These are phyloP conservation scores for Alentia gelatinosa DNA, from an alignment of 2,888 invertebrate species.

Conservation along the genomic window DNA sequence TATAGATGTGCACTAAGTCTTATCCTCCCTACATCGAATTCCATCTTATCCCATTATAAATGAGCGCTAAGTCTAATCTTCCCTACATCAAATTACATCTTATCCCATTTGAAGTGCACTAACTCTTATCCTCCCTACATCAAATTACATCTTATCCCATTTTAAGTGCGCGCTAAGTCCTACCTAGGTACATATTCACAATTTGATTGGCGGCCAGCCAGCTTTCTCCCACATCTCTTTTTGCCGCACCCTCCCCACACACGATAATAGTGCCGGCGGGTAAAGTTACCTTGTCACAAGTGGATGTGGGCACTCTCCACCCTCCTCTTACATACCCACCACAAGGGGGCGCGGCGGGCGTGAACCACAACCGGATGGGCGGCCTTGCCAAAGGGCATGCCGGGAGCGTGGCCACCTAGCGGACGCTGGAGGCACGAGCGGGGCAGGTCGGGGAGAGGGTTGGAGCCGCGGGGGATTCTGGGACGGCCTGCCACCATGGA, in stretches of 20 bases:
- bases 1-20: neutral
- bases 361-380: neutral
- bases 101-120: too few relatives aligned
- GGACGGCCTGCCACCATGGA: neutral
- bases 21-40: neutral
- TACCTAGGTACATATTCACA: neutral
- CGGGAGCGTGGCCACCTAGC: neutral
- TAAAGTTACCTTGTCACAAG: too few relatives aligned
- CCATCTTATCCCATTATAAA: too few relatives aligned
- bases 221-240: neutral
- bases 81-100: too few relatives aligned
- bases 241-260: neutral
- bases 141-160: too few relatives aligned
- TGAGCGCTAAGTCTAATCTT: too few relatives aligned
- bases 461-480: neutral
- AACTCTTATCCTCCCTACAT: neutral
- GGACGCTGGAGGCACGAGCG: neutral
- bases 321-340: neutral
- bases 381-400: conserved; percentile 16
- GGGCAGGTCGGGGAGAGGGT: neutral
- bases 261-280: too few relatives aligned
- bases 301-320: neutral
- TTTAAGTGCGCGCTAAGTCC: too few relatives aligned
- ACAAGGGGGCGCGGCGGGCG: neutral
- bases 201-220: neutral